A percentile compares a stretch with the other conserved stretches of the same genome.
phyloP scores from a whole-genome alignment of 2,797 vertebrate genomes.

The Anolis apletophallus region DNA sequence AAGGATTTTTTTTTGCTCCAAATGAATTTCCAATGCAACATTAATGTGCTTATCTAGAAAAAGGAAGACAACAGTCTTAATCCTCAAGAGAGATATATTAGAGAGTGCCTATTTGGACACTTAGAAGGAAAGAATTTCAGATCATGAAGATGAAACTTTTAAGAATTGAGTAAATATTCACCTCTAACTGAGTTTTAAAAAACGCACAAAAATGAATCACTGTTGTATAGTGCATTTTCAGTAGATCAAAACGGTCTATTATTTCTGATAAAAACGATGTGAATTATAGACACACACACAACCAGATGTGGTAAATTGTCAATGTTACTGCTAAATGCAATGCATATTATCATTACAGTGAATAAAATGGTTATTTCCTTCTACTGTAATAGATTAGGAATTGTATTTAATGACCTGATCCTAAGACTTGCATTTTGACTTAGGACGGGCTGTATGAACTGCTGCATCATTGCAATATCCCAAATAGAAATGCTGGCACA shows the following conservation, averaged over 20 bases:
- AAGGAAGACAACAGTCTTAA: conserved; percentile 44
- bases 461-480: conserved; percentile 12
- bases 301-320: conserved; percentile 21
- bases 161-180: conserved; percentile 24
- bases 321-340: conserved; percentile 49
- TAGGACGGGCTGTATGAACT: not conserved
- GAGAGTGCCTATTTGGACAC: conserved; percentile 34
- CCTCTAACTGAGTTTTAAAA: conserved; percentile 34
- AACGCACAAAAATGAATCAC: conserved; percentile 12
- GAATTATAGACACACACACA: conserved; percentile 54
- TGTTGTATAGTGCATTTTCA: conserved; percentile 48
- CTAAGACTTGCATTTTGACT: conserved; percentile 29
- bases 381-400: conserved; percentile 33
- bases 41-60: conserved; percentile 19
- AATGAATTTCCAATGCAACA: conserved; percentile 25
- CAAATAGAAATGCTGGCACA: conserved; percentile 8
- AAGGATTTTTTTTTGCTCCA: conserved; percentile 42
- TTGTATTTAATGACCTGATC: conserved; percentile 16
- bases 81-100: conserved; percentile 12
- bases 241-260: conserved; percentile 40
- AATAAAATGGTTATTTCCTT: conserved; percentile 45
- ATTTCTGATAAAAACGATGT: conserved; percentile 41
- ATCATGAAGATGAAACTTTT: conserved; percentile 17
- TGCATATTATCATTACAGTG: conserved; percentile 25
- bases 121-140: conserved; percentile 9